Conservation (phyloP, 2,888 invertebrate species). For the Tillus elongatus region DNA sequence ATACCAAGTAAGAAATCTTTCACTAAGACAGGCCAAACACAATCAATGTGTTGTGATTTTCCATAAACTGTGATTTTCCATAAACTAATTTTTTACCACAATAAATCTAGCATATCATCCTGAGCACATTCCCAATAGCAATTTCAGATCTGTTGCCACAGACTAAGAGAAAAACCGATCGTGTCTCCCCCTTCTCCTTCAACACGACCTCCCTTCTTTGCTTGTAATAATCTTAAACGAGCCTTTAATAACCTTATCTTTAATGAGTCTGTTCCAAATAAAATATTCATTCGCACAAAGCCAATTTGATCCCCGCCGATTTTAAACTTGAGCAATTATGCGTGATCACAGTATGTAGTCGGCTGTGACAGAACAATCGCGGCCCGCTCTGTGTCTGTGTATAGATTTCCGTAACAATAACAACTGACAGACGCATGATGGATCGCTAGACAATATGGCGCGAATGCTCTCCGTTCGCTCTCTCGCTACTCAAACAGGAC, state of each 20-base stretch:
- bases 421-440: constrained; percentile 42
- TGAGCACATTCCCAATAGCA: no score
- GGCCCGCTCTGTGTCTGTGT: constrained; percentile 33
- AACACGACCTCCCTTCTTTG: no score
- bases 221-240: constrained; percentile 36
- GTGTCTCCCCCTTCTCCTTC: no score
- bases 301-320: constrained; percentile 39
- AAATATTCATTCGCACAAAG: constrained; percentile 42
- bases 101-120: no score
- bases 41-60: no score
- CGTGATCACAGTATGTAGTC: constrained; percentile 38
- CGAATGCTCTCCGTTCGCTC: constrained; percentile 23
- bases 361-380: constrained; percentile 35
- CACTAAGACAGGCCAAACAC: no score
- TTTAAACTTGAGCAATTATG: constrained; percentile 42
- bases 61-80: no score
- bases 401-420: constrained; percentile 42
- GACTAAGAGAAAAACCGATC: no score
- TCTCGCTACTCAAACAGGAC: no score
- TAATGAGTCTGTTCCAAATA: constrained; percentile 34
- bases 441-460: constrained; percentile 42
- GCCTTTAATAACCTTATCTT: constrained; percentile 34
- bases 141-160: no score
- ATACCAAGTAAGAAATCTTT: no score
- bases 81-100: no score